Base-by-base conservation (phyloP, 2,888 invertebrate species). In the Cryptocheilus praepositus region DNA sequence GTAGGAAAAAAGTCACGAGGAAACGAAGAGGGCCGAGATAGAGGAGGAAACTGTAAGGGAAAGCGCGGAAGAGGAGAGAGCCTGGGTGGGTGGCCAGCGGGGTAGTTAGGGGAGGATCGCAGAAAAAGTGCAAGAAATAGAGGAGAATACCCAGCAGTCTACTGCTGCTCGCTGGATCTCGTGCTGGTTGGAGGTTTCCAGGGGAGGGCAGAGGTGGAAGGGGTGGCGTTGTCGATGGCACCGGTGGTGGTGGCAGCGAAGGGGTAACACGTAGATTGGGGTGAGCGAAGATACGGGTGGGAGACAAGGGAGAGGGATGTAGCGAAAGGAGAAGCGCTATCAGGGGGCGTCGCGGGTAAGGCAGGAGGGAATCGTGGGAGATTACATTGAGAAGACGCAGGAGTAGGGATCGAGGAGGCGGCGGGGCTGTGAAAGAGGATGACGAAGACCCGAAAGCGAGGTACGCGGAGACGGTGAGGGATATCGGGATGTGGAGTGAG, bases 71-170 rank as follows among this genome's bases (percentile, higher is more conserved):
- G 53, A 46, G 56, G 44, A 28, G 49, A 62, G 46, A 58, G 52
- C 43, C 15, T 21, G 21, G 51, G 55, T 7, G 11, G 36, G 36
- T 5, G 36, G 36, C 3, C 7, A 11, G 36, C 45, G 28, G 58
- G 45, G 44, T 46, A 67, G 46, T 28, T 45, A 25, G 58, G 49
- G 64, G 60, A 46, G 52, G 46, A 36, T 66, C 62, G 57, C 51
- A 36, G 36, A 36, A 36, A 36, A 36, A 36, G 36, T 36, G 36
- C 25, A 54, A 62, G 65, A 56, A 61, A 56, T 64, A 67, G 64
- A 61, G 67, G 64, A 70, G 70, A 57, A 64, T 59, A 65, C 54
- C 61, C 67, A 73, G 67, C 66, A 56, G 61, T 66, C 66, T 52
- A 51, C 51, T 56, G 64, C 28, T 61, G 45, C 18, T 28, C 11